Percentiles rank a stretch among this genome's conserved stretches.
phyloP scores from a whole-genome alignment of 2,888 invertebrate species.

The Atrina japonica region DNA sequence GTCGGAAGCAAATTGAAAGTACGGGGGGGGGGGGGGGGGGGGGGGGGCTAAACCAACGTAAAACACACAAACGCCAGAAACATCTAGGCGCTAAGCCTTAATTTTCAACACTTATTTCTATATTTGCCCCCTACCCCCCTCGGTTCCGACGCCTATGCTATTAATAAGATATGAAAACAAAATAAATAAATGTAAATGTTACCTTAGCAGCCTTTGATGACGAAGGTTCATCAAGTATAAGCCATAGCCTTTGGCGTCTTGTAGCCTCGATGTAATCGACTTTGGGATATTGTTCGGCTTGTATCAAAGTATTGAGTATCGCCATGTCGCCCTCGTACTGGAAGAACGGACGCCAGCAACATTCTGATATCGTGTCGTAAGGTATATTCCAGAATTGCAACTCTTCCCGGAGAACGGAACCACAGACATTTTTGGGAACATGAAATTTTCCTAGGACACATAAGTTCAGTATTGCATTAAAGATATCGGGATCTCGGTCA shows the following conservation, averaged over 20 bases:
- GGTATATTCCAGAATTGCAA: constrained; percentile 47
- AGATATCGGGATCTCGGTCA: constrained; percentile 45
- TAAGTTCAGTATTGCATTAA: constrained; percentile 46
- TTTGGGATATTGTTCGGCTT: not conserved
- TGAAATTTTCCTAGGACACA: constrained; percentile 40
- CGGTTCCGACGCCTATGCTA: too few relatives aligned
- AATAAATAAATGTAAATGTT: not conserved
- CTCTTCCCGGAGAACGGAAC: constrained; percentile 36
- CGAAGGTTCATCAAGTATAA: constrained; percentile 34
- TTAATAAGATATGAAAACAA: too few relatives aligned
- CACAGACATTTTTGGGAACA: constrained; percentile 43
- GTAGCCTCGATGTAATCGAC: not conserved
- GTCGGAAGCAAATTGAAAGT: too few relatives aligned
- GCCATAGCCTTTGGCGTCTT: constrained; percentile 24
- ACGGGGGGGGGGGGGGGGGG: too few relatives aligned
- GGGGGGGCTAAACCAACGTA: too few relatives aligned
- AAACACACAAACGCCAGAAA: too few relatives aligned
- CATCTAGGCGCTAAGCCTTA: too few relatives aligned
- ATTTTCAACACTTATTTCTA: too few relatives aligned
- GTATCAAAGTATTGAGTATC: constrained; percentile 12
- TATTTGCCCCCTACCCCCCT: too few relatives aligned
- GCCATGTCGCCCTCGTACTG: constrained; percentile 34
- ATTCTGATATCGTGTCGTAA: constrained; percentile 29
- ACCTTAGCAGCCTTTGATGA: constrained; percentile 25
- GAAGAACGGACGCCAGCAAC: constrained; percentile 45